Evolutionary conservation across 2,797 vertebrate genomes (phyloP).

Genomic region (Acropternis orthonyx): DNA sequence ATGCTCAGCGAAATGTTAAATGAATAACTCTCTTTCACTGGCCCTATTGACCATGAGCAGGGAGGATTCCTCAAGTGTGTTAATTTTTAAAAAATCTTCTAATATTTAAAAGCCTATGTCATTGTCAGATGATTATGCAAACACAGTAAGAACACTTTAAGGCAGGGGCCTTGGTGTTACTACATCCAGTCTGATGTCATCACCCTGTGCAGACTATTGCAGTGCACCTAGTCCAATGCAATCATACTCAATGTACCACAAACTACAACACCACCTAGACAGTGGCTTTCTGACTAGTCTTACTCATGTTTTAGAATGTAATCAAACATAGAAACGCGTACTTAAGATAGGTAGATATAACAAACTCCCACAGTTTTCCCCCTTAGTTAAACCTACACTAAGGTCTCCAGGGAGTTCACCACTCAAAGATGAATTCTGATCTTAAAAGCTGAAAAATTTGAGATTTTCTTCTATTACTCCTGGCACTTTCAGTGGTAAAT

Average conservation of each 20-base stretch:
- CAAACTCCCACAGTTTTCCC: not conserved
- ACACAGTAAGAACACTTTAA: not conserved
- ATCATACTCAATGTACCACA: not conserved
- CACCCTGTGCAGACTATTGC: not conserved
- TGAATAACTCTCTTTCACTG: not conserved
- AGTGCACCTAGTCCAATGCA: not conserved
- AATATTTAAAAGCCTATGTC: not conserved
- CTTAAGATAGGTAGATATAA: not conserved
- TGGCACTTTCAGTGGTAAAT: not conserved
- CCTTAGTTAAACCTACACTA: not conserved
- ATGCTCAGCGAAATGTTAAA: not conserved
- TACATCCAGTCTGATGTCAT: not conserved
- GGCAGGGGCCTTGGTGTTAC: not conserved
- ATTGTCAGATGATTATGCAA: not conserved
- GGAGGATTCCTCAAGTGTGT: not conserved
- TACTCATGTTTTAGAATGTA: not conserved
- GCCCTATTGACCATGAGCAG: not conserved
- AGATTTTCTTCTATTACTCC: not conserved
- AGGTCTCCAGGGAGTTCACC: not conserved
- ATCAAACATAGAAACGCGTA: not conserved
- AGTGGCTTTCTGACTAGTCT: not conserved
- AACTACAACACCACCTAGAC: not conserved
- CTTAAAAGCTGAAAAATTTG: not conserved
- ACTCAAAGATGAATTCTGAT: not conserved
- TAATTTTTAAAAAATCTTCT: not conserved